A percentile compares a stretch with the other conserved stretches of the same genome.
Conservation (phyloP, 2,888 invertebrate species). For the Rhagonycha lutea region DNA sequence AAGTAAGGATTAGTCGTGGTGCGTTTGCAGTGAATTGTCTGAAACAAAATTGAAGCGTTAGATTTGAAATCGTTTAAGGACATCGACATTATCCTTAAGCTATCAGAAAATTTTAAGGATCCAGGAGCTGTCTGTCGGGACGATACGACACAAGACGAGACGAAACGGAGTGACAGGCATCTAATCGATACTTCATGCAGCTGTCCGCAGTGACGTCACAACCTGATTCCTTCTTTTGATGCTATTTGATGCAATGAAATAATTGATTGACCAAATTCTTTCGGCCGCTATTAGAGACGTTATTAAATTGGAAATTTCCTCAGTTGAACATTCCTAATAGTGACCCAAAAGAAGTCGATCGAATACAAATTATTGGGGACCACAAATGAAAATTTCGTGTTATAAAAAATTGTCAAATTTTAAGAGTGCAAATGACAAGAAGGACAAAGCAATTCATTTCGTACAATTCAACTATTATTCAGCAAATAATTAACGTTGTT, state of each 20-base stretch:
- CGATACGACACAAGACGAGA: constrained; percentile 47
- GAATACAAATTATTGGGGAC: neutral
- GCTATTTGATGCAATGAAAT: constrained; percentile 32
- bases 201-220: constrained; percentile 57
- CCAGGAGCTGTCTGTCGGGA: constrained; percentile 40
- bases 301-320: neutral
- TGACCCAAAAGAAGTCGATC: neutral
- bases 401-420: constrained; percentile 14
- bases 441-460: constrained; percentile 27
- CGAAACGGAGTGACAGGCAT: constrained; percentile 49
- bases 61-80: constrained; percentile 5
- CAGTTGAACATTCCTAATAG: neutral
- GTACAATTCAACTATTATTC: constrained; percentile 30
- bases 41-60: neutral
- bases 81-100: constrained; percentile 14
- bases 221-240: constrained; percentile 42
- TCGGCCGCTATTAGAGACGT: neutral
- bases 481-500: constrained; percentile 33
- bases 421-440: constrained; percentile 22
- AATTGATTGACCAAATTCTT: constrained; percentile 19
- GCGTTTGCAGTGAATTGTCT: neutral
- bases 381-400: neutral
- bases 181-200: constrained; percentile 55
- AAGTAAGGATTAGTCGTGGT: constrained; percentile 11
- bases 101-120: constrained; percentile 24